These are phyloP conservation scores for Tapirus indicus DNA, from an alignment of 2,797 vertebrate genomes.

Conservation along the genomic window DNA sequence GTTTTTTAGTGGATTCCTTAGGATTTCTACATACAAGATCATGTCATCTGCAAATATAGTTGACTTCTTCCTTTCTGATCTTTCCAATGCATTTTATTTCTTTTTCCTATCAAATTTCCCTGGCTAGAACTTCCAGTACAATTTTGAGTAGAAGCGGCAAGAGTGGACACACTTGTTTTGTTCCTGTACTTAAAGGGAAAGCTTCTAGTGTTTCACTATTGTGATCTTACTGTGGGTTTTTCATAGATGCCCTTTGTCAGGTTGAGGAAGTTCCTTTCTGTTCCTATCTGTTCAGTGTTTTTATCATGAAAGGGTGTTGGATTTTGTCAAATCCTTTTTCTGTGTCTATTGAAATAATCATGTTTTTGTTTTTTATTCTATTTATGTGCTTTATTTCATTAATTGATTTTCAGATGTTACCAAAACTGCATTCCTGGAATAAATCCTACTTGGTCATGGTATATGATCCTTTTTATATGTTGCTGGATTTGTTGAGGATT, in stretches of 20 bases:
- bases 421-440: constrained; percentile 6
- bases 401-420: constrained; percentile 45
- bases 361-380: constrained; percentile 56
- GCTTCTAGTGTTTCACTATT: constrained; percentile 22
- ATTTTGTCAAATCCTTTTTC: constrained; percentile 37
- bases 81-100: constrained; percentile 38
- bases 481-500: constrained; percentile 51
- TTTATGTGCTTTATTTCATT: constrained; percentile 17
- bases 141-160: background rate
- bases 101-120: constrained; percentile 31
- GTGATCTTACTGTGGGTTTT: constrained; percentile 32
- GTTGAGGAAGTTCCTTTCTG: background rate
- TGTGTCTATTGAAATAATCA: background rate
- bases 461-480: constrained; percentile 35
- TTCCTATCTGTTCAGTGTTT: constrained; percentile 31
- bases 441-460: constrained; percentile 14
- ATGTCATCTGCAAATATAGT: constrained; percentile 33
- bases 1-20: constrained; percentile 42
- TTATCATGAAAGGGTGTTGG: constrained; percentile 22
- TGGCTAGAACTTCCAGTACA: constrained; percentile 34
- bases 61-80: constrained; percentile 55
- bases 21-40: constrained; percentile 18
- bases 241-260: background rate
- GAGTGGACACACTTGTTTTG: background rate
- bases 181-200: constrained; percentile 10